A percentile compares a stretch with the other conserved stretches of the same genome.
phyloP scores from a whole-genome alignment of 2,888 invertebrate species.

The Drosophila recens region DNA sequence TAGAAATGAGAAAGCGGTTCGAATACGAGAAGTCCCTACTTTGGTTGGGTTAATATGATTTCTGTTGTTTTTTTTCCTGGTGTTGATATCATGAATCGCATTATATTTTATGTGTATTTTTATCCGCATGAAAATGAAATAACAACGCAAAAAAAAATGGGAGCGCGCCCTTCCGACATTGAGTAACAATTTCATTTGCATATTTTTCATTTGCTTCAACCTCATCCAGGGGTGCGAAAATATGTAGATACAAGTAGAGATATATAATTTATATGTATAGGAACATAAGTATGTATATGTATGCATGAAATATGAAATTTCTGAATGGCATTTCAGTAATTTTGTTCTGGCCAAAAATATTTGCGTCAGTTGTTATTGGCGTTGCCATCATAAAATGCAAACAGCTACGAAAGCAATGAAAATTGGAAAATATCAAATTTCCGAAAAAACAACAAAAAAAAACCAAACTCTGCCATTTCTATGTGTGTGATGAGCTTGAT shows the following conservation, averaged over 20 bases:
- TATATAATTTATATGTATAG: constrained; percentile 10
- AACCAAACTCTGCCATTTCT: constrained; percentile 23
- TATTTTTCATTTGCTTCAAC: constrained; percentile 71
- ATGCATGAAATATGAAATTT: constrained; percentile 63
- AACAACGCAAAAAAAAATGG: constrained; percentile 53
- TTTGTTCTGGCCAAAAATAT: constrained; percentile 41
- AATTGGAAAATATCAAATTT: constrained; percentile 78
- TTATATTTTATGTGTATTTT: constrained; percentile 62
- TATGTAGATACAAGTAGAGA: constrained; percentile 25
- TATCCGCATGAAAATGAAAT: constrained; percentile 69
- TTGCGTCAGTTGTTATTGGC: constrained; percentile 58
- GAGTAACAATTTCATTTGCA: constrained; percentile 78
- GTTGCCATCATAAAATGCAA: constrained; percentile 63
- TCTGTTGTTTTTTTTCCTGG: constrained; percentile 37
- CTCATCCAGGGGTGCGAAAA: constrained; percentile 60
- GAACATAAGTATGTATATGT: constrained; percentile 24
- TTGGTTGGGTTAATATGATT: constrained; percentile 53
- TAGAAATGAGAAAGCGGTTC: neutral
- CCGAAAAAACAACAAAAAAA: constrained; percentile 45
- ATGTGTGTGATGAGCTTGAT: constrained; percentile 23
- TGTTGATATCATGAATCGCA: constrained; percentile 65
- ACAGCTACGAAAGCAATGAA: constrained; percentile 65
- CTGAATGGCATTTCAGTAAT: constrained; percentile 60
- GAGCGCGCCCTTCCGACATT: constrained; percentile 54
- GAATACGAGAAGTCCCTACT: neutral